Percentiles rank a stretch among this genome's conserved stretches.
These are phyloP conservation scores for Thaumatotibia leucotreta DNA, from an alignment of 1,140 invertebrate genomes.

Conservation along the genomic window DNA sequence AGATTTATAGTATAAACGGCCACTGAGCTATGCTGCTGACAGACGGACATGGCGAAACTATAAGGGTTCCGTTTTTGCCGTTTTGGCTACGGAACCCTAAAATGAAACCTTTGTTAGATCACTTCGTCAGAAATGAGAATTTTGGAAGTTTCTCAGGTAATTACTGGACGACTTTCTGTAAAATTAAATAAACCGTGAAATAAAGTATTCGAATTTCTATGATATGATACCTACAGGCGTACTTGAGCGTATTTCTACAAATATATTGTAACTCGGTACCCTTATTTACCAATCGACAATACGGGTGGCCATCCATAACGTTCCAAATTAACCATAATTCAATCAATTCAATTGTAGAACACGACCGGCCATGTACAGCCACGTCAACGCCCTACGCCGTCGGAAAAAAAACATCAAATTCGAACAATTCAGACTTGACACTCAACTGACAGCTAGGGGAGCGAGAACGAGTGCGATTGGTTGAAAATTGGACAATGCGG, in stretches of 20 bases:
- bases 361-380: conserved; percentile 48
- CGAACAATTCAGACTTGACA: conserved; percentile 41
- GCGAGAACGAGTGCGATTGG: conserved; percentile 57
- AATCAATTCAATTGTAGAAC: conserved; percentile 69
- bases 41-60: no score
- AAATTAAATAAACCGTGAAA: no score
- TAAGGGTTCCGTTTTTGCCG: no score
- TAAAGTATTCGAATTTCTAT: background rate
- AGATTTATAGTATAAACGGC: no score
- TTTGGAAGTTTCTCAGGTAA: no score
- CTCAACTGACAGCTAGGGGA: conserved; percentile 69
- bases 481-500: conserved; percentile 65
- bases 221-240: no score
- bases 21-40: no score
- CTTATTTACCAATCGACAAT: conserved; percentile 49
- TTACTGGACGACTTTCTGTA: no score
- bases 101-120: no score
- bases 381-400: conserved; percentile 55
- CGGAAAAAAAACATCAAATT: conserved; percentile 50
- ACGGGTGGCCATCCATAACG: conserved; percentile 64
- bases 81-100: no score
- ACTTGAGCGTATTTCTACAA: background rate
- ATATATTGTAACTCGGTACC: conserved; percentile 2
- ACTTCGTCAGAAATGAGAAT: no score
- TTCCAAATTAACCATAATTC: conserved; percentile 60